phyloP scores from a whole-genome alignment of 2,888 invertebrate species.

The Hofmannophila pseudospretella region DNA sequence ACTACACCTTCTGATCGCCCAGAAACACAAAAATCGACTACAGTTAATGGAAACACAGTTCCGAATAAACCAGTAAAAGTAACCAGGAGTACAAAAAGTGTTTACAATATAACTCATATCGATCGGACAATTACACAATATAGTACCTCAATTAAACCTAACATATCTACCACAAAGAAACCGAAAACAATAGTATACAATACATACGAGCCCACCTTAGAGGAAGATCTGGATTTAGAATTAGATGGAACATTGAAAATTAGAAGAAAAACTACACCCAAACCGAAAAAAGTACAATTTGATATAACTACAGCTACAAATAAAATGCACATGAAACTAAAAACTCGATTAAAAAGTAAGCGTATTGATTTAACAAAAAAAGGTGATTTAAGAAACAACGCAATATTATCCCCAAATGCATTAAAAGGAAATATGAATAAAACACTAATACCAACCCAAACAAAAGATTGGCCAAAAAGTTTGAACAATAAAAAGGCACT shows the following conservation, averaged over 20 bases:
- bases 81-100: background rate
- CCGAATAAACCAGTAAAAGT: background rate
- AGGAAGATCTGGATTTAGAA: constrained; percentile 29
- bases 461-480: too few species aligned
- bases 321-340: too few species aligned
- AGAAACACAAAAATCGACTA: background rate
- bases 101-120: background rate
- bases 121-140: background rate
- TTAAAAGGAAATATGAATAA: too few species aligned
- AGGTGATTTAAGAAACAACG: too few species aligned
- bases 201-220: constrained; percentile 39
- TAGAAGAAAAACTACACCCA: too few species aligned
- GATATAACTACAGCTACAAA: background rate
- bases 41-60: too few species aligned
- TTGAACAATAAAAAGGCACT: too few species aligned
- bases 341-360: too few species aligned
- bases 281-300: too few species aligned
- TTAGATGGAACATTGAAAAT: constrained; percentile 4
- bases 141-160: background rate
- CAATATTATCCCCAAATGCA: too few species aligned
- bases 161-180: constrained; percentile 3
- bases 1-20: background rate
- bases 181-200: constrained; percentile 30
- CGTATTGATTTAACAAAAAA: too few species aligned
- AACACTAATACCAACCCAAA: too few species aligned